A percentile compares a stretch with the other conserved stretches of the same genome.
Conservation (phyloP, 2,888 invertebrate genomes). For the Creontiades dilutus region DNA sequence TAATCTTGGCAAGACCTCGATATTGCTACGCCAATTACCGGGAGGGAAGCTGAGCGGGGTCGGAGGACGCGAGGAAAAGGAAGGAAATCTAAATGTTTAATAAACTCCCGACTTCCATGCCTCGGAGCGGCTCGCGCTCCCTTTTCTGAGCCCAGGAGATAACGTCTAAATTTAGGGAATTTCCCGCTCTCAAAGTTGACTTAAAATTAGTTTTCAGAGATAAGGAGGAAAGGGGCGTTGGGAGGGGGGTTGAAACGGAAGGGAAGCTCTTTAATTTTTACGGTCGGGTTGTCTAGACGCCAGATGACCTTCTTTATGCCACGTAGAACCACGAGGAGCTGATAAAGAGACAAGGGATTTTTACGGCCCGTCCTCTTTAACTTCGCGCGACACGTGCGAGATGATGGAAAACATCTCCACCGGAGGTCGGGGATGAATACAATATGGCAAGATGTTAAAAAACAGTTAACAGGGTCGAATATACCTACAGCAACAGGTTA, state of each 20-base stretch:
- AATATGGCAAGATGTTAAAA: too few species aligned
- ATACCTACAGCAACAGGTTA: too few species aligned
- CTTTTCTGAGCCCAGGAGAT: conserved; percentile 27
- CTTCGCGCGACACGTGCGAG: background rate
- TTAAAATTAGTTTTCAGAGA: conserved; percentile 69
- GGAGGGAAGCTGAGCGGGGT: background rate
- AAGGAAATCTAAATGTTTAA: conserved; percentile 67
- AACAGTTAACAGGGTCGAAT: too few species aligned
- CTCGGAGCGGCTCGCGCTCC: conserved; percentile 37
- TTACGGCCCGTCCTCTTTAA: background rate
- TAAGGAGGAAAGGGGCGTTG: background rate
- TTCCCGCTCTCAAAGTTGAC: conserved; percentile 68
- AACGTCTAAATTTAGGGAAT: conserved; percentile 69
- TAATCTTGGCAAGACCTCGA: conserved; percentile 59
- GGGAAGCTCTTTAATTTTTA: conserved; percentile 57
- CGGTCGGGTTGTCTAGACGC: conserved; percentile 61
- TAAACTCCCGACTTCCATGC: conserved; percentile 62
- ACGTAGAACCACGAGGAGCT: conserved; percentile 27
- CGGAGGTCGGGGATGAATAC: too few species aligned
- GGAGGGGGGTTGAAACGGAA: background rate
- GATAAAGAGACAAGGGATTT: background rate
- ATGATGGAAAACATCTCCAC: background rate
- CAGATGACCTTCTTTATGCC: conserved; percentile 53
- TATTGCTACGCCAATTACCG: conserved; percentile 63
- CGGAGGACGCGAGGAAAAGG: conserved; percentile 16